Base-by-base conservation (phyloP, 2,797 vertebrate species). In the Sebastiscus albofasciatus region DNA sequence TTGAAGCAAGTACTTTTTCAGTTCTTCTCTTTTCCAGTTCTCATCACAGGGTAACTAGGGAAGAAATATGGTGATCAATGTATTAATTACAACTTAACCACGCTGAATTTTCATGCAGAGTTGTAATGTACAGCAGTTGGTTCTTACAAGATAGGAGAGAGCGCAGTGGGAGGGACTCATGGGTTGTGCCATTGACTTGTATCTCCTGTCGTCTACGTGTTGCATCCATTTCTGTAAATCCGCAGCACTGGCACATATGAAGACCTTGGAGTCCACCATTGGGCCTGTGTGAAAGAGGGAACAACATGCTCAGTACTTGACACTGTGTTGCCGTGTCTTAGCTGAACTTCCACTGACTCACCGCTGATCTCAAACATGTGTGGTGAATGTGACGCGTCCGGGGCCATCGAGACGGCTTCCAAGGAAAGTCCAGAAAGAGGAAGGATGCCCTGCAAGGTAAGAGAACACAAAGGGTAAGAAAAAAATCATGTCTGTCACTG, bases 361-460 rank as follows among this genome's bases (percentile, higher is more conserved):
- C 97, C 93, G 27, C 92, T 95, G 82, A 97, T 95, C 91, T 97
- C 93, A 89, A 97, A 96, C 62, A 91, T 94, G 83, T 94, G 85
- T 31, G 84, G 81, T 31, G 90, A 82, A 26, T 81, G 76, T 34
- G 87, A 79, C 1, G 16, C 2, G 33, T 87, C 83, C 22, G 75
- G 52, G 22, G 93, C 95, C 77, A 90, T 66, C 3, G 79, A 83
- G 46, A 90, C 73, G 4, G 85, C 46, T 73, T 75, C 90, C 58
- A 96, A 92, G 8, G 83, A 92, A 79, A 97, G 93, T 83, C 96
- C 96, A 67, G 96, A 96, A 3, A 97, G 94, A 16, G 97, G 96
- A 78, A 97, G 95, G 75, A 96, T 89, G 26, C 97, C 97, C 97
- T 97, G 90, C 3, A 7, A 75, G 39, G 24, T 64, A 52, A 80